Conservation (phyloP, 2,113 vertebrate genomes). For the Plecturocebus donacophilus region DNA sequence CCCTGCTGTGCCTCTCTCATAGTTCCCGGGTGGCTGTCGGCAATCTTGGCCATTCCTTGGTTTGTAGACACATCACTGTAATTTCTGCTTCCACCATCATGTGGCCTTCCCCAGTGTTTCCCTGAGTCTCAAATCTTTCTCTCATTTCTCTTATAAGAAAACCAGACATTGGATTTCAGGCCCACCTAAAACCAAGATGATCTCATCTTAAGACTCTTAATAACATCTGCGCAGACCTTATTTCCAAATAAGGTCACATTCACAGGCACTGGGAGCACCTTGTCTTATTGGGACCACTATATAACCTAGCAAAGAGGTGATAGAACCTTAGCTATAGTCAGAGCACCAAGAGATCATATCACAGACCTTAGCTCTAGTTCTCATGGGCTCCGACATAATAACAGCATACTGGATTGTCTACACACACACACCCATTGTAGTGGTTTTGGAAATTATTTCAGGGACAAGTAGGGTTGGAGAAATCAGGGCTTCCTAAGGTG, state of each 20-base stretch:
- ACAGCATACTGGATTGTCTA: neutral
- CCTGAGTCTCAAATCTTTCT: neutral
- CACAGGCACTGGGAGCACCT: neutral
- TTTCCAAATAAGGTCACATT: neutral
- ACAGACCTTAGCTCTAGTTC: neutral
- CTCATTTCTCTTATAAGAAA: neutral
- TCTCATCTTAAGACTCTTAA: conserved; percentile 3
- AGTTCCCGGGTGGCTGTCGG: neutral
- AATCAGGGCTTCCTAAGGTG: neutral
- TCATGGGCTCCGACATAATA: neutral
- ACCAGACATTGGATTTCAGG: neutral
- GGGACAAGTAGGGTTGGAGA: neutral
- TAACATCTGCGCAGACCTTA: neutral
- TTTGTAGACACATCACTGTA: neutral
- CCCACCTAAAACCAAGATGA: neutral
- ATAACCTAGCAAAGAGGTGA: neutral
- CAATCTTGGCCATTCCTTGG: neutral
- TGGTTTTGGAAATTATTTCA: neutral
- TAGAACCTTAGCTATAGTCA: neutral
- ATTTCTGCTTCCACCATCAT: neutral
- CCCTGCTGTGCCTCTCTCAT: neutral
- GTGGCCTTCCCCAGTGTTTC: neutral
- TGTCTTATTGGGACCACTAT: neutral
- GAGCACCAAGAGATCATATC: neutral
- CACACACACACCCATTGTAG: neutral